Evolutionary conservation across 2,888 invertebrate genomes (phyloP), one percentile per base, ranked within the genome.

Genomic region (Scelioninae gen. 1): DNA sequence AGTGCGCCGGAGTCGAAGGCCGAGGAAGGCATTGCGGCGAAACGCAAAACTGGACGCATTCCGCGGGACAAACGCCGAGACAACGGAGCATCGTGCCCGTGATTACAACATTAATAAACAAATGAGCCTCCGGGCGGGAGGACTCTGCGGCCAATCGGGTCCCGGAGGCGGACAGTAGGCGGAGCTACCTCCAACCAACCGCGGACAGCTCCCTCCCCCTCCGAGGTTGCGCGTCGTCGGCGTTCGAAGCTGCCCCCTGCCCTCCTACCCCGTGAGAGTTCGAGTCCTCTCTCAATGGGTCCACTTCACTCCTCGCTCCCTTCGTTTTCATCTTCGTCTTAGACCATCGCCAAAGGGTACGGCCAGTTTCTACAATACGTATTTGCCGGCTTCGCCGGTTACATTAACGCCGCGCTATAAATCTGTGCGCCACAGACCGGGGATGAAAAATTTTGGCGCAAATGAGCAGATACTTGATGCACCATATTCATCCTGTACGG

Each of bases 31-130:
- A 86, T 86, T 85, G 88, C 87, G 87, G 89, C 87, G 86, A 85
- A 85, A 86, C 87, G 88, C 79, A 88, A 63, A 89, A 89, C 90
- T 91, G 91, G 91, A 91, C 90, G 91, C 91, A 91, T 91, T 91
- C 91, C 90, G 87, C 85, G 88, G 85, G 85, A 87, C 86, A 86
- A 85, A 86, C 85, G 86, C 74, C 86, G 65, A 84, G 87, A 85
- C 87, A 87, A 88, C 87, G 89, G 92, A 90, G 90, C 90, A 92
- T 92, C 90, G 88, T 88, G 88, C 91, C 89, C 88, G 89, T 92
- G 92, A 92, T 92, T 92, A 92, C 92, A 91, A 91, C 92, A 92
- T 92, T 92, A 92, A 92, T 92, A 92, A 92, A 92, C 92, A 92
- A 92, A 92, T 92, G 92, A 92, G 91, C 88, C 91, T 89, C 87